phyloP scores from a whole-genome alignment of 2,888 invertebrate species.

The Habroteleia sp. region DNA sequence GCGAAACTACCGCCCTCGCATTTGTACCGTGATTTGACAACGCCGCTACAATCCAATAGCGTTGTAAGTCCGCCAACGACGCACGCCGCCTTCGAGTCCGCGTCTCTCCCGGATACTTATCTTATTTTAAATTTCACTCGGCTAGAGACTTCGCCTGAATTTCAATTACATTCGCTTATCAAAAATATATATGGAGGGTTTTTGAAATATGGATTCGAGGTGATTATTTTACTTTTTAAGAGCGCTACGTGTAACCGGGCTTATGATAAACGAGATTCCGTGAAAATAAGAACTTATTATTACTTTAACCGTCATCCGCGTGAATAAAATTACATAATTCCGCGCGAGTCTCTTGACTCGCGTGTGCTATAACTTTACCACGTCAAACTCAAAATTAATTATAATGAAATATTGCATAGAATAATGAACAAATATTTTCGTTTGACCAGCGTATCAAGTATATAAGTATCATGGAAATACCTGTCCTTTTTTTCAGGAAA shows the following conservation, averaged over 20 bases:
- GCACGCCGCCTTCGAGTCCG: conserved; percentile 21
- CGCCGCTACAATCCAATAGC: conserved; percentile 40
- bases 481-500: no score
- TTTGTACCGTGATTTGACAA: conserved; percentile 49
- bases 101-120: conserved; percentile 41
- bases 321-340: conserved; percentile 18
- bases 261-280: conserved; percentile 34
- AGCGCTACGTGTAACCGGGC: conserved; percentile 36
- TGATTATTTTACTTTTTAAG: conserved; percentile 48
- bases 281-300: conserved; percentile 34
- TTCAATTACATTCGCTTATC: conserved; percentile 49
- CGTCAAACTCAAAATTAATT: neutral
- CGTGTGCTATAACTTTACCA: neutral
- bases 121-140: conserved; percentile 52
- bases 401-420: neutral
- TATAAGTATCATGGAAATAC: no score
- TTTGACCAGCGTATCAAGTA: no score
- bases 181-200: conserved; percentile 36
- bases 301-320: conserved; percentile 10
- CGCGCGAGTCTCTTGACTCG: neutral
- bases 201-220: conserved; percentile 43
- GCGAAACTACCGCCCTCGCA: conserved; percentile 24
- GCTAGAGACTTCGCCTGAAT: conserved; percentile 28
- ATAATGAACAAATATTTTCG: no score
- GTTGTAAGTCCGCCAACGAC: conserved; percentile 17